These are phyloP conservation scores for Hypsibius dujardini DNA, from an alignment of 1,140 invertebrate species.

Conservation along the genomic window DNA sequence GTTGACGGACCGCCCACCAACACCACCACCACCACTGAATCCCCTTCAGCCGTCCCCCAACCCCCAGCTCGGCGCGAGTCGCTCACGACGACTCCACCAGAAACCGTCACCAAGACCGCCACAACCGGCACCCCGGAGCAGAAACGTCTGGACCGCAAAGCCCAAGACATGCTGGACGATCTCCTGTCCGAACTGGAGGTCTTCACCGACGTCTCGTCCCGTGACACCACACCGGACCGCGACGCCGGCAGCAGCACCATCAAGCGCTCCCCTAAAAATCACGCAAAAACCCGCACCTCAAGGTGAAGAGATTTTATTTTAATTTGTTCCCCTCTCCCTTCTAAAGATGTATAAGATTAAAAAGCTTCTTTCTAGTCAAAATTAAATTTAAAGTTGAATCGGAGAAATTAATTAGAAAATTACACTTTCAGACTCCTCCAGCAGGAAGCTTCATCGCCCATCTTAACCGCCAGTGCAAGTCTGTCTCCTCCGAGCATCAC, in stretches of 20 bases:
- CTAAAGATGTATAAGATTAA: too few species aligned
- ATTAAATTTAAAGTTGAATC: too few species aligned
- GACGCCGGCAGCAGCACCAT: conserved; percentile 15
- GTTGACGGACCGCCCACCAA: not conserved
- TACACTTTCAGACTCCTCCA: too few species aligned
- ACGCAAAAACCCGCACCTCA: not conserved
- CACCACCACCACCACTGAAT: not conserved
- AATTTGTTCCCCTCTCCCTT: too few species aligned
- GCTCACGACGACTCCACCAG: not conserved
- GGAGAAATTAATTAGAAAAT: too few species aligned
- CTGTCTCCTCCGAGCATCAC: conserved; percentile 13
- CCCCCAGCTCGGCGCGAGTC: not conserved
- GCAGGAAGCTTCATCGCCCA: too few species aligned
- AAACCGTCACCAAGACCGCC: not conserved
- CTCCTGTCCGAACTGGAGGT: conserved; percentile 15
- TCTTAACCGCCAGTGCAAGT: conserved; percentile 3
- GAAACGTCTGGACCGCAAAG: not conserved
- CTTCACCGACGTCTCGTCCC: conserved; percentile 14
- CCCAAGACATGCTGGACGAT: conserved; percentile 13
- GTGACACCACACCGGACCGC: conserved; percentile 1
- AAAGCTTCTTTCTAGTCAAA: too few species aligned
- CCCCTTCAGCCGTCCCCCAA: not conserved
- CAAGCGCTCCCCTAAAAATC: conserved; percentile 5
- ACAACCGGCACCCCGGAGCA: not conserved
- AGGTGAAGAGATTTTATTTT: too few species aligned